Conservation (phyloP, 2,888 invertebrate species). For the Blastobasis adustella region DNA sequence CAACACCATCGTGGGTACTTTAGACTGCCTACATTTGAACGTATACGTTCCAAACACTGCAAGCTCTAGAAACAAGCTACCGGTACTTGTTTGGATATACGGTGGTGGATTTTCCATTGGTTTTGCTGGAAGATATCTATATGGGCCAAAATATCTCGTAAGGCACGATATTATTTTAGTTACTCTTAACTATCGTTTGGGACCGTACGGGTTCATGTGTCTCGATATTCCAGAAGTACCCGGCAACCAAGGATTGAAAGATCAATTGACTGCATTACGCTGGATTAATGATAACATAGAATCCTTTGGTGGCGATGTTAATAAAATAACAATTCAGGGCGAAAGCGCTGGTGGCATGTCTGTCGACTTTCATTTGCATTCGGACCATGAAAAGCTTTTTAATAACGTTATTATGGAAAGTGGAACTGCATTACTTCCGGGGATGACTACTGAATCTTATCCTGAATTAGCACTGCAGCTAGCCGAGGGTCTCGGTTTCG, state of each 20-base stretch:
- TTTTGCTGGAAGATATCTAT: slow-evolving; percentile 9
- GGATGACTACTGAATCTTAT: slow-evolving; percentile 25
- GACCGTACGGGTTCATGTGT: slow-evolving; percentile 22
- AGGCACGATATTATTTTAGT: slow-evolving; percentile 22
- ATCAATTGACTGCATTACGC: slow-evolving; percentile 16
- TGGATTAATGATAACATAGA: slow-evolving; percentile 38
- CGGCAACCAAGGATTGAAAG: slow-evolving; percentile 21
- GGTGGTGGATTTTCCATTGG: slow-evolving; percentile 22
- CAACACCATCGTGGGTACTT: slow-evolving; percentile 18
- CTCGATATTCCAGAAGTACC: slow-evolving; percentile 17
- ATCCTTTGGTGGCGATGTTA: slow-evolving; percentile 40
- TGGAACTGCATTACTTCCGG: slow-evolving; percentile 26
- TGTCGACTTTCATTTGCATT: slow-evolving; percentile 37
- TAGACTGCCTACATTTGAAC: slow-evolving; percentile 37
- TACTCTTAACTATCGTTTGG: slow-evolving; percentile 20
- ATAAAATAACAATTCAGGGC: slow-evolving; percentile 38
- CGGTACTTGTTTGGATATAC: slow-evolving; percentile 40
- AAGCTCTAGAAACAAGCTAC: slow-evolving; percentile 41
- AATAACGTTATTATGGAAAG: slow-evolving; percentile 38
- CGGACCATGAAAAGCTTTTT: slow-evolving; percentile 27
- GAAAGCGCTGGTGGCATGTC: slow-evolving; percentile 37
- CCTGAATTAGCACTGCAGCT: slow-evolving; percentile 27
- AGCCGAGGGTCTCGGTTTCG: slow-evolving; percentile 27
- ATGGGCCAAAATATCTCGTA: slow-evolving; percentile 20
- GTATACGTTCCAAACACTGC: slow-evolving; percentile 34